These are phyloP conservation scores for Coracopsis vasa DNA, from an alignment of 2,113 vertebrate species.

Conservation along the genomic window DNA sequence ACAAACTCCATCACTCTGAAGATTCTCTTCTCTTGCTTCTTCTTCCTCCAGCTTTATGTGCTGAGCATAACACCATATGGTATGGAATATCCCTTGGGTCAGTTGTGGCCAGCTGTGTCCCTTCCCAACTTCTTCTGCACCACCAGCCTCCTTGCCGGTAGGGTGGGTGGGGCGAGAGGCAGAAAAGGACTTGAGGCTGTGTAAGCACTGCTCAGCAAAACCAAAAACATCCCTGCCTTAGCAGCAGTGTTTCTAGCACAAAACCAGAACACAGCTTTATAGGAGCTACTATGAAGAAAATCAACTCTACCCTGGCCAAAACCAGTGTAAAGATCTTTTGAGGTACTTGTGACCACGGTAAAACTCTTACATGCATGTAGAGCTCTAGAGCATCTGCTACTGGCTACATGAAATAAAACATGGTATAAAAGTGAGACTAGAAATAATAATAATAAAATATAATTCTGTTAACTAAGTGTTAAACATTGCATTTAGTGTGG, in stretches of 20 bases:
- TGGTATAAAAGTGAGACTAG: background rate
- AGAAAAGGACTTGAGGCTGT: background rate
- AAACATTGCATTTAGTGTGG: background rate
- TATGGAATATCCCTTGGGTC: background rate
- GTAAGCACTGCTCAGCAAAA: background rate
- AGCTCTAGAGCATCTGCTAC: background rate
- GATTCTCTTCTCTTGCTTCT: background rate
- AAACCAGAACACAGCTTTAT: background rate
- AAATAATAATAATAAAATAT: background rate
- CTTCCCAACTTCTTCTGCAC: background rate
- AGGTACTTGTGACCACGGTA: background rate
- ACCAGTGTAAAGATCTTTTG: background rate
- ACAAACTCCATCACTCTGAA: background rate
- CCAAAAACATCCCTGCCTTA: background rate
- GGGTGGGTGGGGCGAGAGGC: background rate
- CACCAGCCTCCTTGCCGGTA: background rate
- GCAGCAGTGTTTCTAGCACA: background rate
- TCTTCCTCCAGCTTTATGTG: background rate
- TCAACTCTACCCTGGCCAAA: background rate
- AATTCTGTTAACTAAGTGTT: background rate
- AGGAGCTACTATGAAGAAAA: background rate
- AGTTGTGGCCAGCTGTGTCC: background rate
- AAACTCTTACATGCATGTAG: accelerated
- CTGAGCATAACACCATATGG: background rate
- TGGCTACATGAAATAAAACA: background rate